Conservation (phyloP, 1,140 invertebrate genomes). For the Diabrotica undecimpunctata region DNA sequence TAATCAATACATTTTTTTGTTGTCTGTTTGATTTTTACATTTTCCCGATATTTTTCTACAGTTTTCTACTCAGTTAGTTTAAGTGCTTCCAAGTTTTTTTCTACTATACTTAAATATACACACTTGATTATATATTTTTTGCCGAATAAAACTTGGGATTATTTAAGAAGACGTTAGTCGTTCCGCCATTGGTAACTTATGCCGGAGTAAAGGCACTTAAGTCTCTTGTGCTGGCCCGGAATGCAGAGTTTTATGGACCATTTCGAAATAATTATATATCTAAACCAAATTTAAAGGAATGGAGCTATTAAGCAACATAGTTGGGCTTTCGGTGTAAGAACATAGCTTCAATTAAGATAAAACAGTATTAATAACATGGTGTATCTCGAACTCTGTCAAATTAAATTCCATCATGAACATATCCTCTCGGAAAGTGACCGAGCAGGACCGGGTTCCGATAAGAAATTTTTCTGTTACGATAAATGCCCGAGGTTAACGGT, state of each 20-base stretch:
- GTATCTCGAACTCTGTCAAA: constrained; percentile 22
- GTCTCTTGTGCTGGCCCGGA: constrained; percentile 5
- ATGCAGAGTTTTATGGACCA: constrained; percentile 20
- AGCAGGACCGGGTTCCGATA: constrained; percentile 8
- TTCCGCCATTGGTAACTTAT: not conserved
- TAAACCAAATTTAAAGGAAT: constrained; percentile 22
- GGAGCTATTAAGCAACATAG: constrained; percentile 23
- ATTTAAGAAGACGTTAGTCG: no score
- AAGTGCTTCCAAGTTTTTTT: no score
- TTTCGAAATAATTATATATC: constrained; percentile 23
- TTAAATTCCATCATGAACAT: constrained; percentile 20
- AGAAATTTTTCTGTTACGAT: not conserved
- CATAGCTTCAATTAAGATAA: constrained; percentile 23
- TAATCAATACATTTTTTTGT: no score
- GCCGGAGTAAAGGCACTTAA: constrained; percentile 15
- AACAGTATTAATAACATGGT: constrained; percentile 23
- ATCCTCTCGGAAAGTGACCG: constrained; percentile 6
- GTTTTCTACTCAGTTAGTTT: no score
- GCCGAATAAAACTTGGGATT: no score
- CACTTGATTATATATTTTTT: no score
- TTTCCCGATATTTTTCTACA: no score
- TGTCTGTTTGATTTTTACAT: no score
- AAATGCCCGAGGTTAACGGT: not conserved
- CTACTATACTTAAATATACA: no score
- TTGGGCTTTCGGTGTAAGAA: constrained; percentile 20